Conservation (phyloP, 1,140 invertebrate species). For the Asbolus verrucosus region DNA sequence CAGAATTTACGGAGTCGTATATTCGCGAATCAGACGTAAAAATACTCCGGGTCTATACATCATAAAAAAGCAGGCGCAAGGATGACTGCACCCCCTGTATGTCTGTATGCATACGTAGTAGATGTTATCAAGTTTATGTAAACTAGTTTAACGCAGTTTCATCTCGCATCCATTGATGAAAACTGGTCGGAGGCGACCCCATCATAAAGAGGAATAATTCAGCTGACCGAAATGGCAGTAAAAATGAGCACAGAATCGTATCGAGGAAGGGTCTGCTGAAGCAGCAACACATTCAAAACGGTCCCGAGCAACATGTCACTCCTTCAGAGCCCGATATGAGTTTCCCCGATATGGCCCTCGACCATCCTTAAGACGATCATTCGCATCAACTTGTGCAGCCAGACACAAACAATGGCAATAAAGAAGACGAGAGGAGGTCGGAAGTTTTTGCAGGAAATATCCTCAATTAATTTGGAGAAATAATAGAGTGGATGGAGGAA, state of each 20-base stretch:
- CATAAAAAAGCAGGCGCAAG: conserved; percentile 16
- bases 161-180: conserved; percentile 12
- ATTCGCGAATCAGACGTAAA: conserved; percentile 7
- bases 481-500: neutral
- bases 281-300: no score
- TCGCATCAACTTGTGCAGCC: no score
- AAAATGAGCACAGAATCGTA: conserved; percentile 1
- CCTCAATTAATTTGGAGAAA: conserved; percentile 6
- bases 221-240: neutral
- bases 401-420: no score
- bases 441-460: no score
- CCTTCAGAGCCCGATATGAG: no score
- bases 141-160: conserved; percentile 20
- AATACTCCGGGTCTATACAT: neutral
- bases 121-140: conserved; percentile 15
- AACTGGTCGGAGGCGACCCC: neutral
- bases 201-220: conserved; percentile 15
- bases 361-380: no score
- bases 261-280: no score
- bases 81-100: no score
- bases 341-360: no score
- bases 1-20: neutral
- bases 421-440: no score
- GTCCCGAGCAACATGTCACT: no score
- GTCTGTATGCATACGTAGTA: neutral